Conservation (phyloP, 2,888 invertebrate genomes). For the Xestobium rufovillosum region DNA sequence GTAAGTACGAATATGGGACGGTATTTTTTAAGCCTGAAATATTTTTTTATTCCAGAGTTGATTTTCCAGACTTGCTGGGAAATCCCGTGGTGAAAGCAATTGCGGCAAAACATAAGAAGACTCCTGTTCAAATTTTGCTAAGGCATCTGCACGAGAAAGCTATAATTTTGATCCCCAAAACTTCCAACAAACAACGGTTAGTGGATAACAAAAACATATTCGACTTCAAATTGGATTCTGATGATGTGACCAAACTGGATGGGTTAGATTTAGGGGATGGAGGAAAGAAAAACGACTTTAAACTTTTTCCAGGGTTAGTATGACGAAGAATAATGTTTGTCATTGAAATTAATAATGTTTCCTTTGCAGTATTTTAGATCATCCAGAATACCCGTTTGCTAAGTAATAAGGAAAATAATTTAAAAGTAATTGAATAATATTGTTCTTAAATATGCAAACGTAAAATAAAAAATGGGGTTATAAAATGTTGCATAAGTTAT, state of each 20-base stretch:
- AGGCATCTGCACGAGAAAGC: constrained; percentile 65
- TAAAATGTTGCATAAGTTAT: too few relatives aligned
- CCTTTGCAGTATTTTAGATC: too few relatives aligned
- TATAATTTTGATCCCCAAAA: constrained; percentile 75
- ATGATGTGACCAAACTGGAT: constrained; percentile 55
- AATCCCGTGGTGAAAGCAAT: constrained; percentile 48
- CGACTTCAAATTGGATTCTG: constrained; percentile 49
- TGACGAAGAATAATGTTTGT: too few relatives aligned
- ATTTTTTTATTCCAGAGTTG: constrained; percentile 45
- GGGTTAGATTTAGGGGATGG: constrained; percentile 61
- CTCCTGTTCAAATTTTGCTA: constrained; percentile 67
- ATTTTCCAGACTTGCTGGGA: constrained; percentile 58
- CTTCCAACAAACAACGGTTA: constrained; percentile 64
- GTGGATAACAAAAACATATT: constrained; percentile 71
- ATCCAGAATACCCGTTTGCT: too few relatives aligned
- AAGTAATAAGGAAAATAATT: too few relatives aligned
- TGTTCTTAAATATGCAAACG: too few relatives aligned
- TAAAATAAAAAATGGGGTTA: too few relatives aligned
- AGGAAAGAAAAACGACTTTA: too few relatives aligned
- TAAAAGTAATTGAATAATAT: too few relatives aligned
- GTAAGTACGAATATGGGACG: constrained; percentile 37
- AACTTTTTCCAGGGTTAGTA: too few relatives aligned
- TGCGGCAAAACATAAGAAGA: constrained; percentile 55
- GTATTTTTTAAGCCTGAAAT: too few relatives aligned
- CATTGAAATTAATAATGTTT: too few relatives aligned